phyloP scores from a whole-genome alignment of 1,140 invertebrate genomes.

The Phenacoccus solenopsis region DNA sequence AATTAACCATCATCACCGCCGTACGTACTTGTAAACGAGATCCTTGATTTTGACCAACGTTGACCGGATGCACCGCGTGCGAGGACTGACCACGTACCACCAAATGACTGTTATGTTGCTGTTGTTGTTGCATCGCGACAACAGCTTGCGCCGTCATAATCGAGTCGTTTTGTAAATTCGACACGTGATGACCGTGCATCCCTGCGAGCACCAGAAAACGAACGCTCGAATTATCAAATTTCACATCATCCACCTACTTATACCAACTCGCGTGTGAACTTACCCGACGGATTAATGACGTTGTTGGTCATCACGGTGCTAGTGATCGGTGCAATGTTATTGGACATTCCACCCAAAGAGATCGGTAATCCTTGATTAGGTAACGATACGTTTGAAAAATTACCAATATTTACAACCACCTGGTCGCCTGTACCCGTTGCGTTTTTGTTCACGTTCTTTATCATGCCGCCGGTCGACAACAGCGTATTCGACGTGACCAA shows the following conservation, averaged over 20 bases:
- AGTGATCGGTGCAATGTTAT: not conserved
- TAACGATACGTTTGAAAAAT: slow-evolving; percentile 6
- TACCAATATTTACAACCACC: not conserved
- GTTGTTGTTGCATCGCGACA: slow-evolving; percentile 36
- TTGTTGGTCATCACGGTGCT: slow-evolving; percentile 20
- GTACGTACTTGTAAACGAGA: slow-evolving; percentile 32
- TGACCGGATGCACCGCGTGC: slow-evolving; percentile 28
- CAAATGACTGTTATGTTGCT: slow-evolving; percentile 22
- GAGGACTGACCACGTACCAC: slow-evolving; percentile 26
- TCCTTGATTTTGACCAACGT: slow-evolving; percentile 23
- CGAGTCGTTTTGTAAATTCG: slow-evolving; percentile 49
- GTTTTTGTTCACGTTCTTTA: not conserved
- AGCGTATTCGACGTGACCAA: not conserved
- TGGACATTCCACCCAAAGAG: not conserved
- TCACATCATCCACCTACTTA: too few relatives aligned
- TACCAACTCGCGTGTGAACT: not conserved
- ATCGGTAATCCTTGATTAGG: slow-evolving; percentile 9
- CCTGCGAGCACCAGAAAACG: too few relatives aligned
- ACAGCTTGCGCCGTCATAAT: slow-evolving; percentile 45
- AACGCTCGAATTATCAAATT: too few relatives aligned
- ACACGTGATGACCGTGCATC: slow-evolving; percentile 22
- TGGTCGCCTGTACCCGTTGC: not conserved
- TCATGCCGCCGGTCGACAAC: not conserved
- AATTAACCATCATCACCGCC: too few relatives aligned
- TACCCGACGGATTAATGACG: slow-evolving; percentile 19